A percentile compares a stretch with the other conserved stretches of the same genome.
phyloP scores from a whole-genome alignment of 2,797 vertebrate species.

The Hydrophis major region DNA sequence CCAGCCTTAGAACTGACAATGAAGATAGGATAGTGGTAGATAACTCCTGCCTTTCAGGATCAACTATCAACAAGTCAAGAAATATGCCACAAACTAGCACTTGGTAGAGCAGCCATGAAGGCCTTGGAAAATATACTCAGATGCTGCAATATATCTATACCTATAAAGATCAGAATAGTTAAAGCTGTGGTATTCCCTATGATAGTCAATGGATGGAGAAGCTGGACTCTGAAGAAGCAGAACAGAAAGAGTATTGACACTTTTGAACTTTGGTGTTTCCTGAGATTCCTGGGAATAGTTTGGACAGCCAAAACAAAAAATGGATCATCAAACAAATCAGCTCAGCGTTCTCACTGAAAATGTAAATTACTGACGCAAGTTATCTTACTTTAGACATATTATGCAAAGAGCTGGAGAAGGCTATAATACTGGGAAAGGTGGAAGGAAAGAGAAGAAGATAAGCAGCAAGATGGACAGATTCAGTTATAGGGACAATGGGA shows the following conservation, averaged over 20 bases:
- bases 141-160: background rate
- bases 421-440: background rate
- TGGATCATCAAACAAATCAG: background rate
- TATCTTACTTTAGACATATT: background rate
- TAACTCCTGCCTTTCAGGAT: background rate
- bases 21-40: background rate
- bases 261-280: background rate
- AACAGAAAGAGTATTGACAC: background rate
- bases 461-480: background rate
- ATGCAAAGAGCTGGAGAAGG: background rate
- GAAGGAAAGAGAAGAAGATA: background rate
- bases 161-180: background rate
- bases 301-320: background rate
- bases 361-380: background rate
- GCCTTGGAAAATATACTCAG: background rate
- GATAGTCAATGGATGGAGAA: background rate
- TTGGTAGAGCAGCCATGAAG: background rate
- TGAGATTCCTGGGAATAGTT: background rate
- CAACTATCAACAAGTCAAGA: background rate
- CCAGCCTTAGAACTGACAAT: background rate
- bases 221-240: background rate
- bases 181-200: background rate
- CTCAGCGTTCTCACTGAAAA: background rate
- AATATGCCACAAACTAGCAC: background rate
- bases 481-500: background rate